phyloP scores from a whole-genome alignment of 2,113 vertebrate species.

The Cricetomys ansorgei region DNA sequence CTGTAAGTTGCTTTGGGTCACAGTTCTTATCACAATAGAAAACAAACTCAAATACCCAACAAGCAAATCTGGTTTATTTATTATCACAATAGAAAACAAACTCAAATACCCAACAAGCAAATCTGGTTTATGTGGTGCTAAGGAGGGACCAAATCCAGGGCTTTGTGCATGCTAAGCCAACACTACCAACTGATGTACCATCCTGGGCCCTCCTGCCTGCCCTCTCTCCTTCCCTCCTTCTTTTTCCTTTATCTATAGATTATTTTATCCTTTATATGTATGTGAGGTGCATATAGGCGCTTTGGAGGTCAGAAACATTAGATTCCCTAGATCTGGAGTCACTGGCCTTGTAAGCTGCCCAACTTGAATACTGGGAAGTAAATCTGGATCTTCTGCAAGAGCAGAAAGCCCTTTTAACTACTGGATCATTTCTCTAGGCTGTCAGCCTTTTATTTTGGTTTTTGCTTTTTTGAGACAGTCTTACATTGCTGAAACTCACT shows the following conservation, averaged over 20 bases:
- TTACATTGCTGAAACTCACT: background rate
- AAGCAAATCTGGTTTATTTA: background rate
- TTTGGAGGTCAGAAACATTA: background rate
- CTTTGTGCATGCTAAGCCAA: background rate
- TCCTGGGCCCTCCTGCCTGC: no score
- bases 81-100: background rate
- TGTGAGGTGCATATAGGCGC: background rate
- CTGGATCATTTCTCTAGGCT: background rate
- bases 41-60: background rate
- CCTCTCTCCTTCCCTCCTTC: background rate
- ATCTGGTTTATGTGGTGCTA: background rate
- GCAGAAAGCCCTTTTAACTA: no score
- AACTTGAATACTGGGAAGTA: background rate
- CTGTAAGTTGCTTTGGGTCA: background rate
- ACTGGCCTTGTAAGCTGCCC: background rate
- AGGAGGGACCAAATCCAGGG: background rate
- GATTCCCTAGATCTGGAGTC: background rate
- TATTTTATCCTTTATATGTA: background rate
- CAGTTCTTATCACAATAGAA: background rate
- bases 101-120: background rate
- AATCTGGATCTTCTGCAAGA: background rate
- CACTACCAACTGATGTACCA: background rate
- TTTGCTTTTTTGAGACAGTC: background rate
- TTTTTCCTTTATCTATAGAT: background rate
- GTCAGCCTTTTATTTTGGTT: no score